Percentiles rank a stretch among this genome's conserved stretches.
Evolutionary conservation across 53 echinoderm and acorn worm species (phyloP).

Genomic region (Astropecten irregularis): DNA sequence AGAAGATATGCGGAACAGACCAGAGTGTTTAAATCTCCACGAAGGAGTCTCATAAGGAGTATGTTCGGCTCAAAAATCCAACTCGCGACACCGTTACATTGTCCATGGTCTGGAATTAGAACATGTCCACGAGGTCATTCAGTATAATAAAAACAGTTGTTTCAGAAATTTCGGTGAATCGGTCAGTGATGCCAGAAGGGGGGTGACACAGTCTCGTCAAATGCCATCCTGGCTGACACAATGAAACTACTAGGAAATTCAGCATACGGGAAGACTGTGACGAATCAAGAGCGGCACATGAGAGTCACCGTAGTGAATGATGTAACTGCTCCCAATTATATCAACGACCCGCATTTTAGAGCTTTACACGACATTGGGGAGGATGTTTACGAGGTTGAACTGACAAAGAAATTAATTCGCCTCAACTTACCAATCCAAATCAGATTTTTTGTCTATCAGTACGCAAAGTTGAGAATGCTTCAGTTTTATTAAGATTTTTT

Average conservation of each 20-base stretch:
- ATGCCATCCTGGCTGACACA: slow-evolving; percentile 58
- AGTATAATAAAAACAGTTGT: background rate
- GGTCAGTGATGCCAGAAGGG: slow-evolving; percentile 45
- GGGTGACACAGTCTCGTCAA: slow-evolving; percentile 15
- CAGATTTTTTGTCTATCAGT: slow-evolving; percentile 68
- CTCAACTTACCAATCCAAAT: slow-evolving; percentile 61
- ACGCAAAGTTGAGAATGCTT: slow-evolving; percentile 67
- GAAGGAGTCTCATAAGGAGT: slow-evolving; percentile 23
- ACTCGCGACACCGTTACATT: slow-evolving; percentile 17
- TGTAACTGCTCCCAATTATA: background rate
- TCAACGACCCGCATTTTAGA: background rate
- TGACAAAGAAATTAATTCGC: background rate
- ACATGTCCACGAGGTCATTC: background rate
- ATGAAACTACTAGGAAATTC: slow-evolving; percentile 59
- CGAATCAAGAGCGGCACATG: slow-evolving; percentile 20
- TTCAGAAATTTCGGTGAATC: slow-evolving; percentile 36
- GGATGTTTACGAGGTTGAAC: slow-evolving; percentile 31
- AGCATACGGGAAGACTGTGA: slow-evolving; percentile 55
- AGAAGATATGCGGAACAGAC: background rate
- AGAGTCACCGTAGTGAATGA: background rate
- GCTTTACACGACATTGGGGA: background rate
- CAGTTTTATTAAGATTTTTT: slow-evolving; percentile 75
- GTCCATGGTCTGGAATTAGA: slow-evolving; percentile 26
- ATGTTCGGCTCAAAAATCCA: slow-evolving; percentile 39
- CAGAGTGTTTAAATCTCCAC: slow-evolving; percentile 3